phyloP scores from a whole-genome alignment of 2,797 vertebrate species.

The Cyclopterus lumpus region DNA sequence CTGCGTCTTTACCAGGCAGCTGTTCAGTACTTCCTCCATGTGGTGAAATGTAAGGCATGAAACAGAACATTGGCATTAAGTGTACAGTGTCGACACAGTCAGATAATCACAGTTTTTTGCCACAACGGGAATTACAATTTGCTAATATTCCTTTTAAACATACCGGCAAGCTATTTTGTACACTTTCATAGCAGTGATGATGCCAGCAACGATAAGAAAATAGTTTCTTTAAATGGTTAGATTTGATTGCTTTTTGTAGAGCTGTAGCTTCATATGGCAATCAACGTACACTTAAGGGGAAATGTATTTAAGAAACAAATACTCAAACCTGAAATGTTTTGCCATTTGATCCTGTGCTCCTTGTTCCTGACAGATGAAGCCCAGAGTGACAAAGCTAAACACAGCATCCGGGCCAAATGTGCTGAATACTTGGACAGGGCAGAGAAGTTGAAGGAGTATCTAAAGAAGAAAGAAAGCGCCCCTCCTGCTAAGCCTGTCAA shows the following conservation, averaged over 20 bases:
- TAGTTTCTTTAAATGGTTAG: background rate
- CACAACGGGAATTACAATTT: background rate
- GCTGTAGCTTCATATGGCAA: background rate
- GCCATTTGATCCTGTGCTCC: background rate
- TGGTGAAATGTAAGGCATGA: constrained; percentile 92
- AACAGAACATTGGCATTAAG: background rate
- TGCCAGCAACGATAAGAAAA: background rate
- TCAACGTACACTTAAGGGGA: background rate
- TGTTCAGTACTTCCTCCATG: constrained; percentile 97
- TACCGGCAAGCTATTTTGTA: background rate
- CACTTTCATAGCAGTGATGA: background rate
- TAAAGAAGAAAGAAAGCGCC: constrained; percentile 93
- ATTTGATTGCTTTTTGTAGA: background rate
- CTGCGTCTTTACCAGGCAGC: constrained; percentile 92
- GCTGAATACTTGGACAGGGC: constrained; percentile 95
- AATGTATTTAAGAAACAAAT: background rate
- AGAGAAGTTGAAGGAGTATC: constrained; percentile 95
- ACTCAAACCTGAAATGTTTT: background rate
- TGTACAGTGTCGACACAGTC: background rate
- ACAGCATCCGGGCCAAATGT: constrained; percentile 94
- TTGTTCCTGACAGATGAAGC: constrained; percentile 89
- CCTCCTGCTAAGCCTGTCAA: constrained; percentile 93
- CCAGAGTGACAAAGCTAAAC: constrained; percentile 94
- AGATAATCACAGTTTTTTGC: background rate
- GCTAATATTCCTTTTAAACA: background rate